A percentile compares a stretch with the other conserved stretches of the same genome.
Evolutionary conservation across 2,888 invertebrate genomes (phyloP).

Genomic region (Cosmorhoe ocellata): DNA sequence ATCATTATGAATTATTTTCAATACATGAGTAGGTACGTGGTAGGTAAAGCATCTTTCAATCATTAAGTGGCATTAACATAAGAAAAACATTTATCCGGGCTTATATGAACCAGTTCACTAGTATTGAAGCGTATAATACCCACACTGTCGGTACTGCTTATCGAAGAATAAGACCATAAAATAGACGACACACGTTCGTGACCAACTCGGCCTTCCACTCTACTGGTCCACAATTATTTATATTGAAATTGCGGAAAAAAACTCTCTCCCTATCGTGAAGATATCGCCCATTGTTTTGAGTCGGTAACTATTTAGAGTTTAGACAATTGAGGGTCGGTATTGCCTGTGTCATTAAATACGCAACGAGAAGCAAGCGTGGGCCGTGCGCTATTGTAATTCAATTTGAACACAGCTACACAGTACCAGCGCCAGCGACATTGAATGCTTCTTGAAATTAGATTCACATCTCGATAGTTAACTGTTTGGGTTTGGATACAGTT

Average conservation of each 20-base stretch:
- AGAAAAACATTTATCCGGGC: constrained; percentile 23
- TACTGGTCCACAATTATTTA: constrained; percentile 62
- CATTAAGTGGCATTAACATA: constrained; percentile 9
- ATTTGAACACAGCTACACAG: constrained; percentile 60
- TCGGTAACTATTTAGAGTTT: constrained; percentile 60
- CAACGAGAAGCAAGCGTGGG: constrained; percentile 56
- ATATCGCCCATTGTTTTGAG: constrained; percentile 59
- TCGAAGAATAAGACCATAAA: constrained; percentile 48
- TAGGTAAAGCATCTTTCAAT: constrained; percentile 3
- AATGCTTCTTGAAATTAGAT: constrained; percentile 67
- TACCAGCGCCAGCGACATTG: constrained; percentile 65
- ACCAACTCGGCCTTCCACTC: constrained; percentile 61
- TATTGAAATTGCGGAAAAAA: constrained; percentile 68
- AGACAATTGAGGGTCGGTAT: constrained; percentile 56
- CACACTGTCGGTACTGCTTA: constrained; percentile 41
- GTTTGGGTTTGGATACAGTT: constrained; percentile 59
- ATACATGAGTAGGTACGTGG: background rate
- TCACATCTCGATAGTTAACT: constrained; percentile 51
- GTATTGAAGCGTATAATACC: constrained; percentile 28
- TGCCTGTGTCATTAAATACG: constrained; percentile 45
- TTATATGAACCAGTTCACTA: constrained; percentile 24
- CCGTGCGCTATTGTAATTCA: constrained; percentile 63
- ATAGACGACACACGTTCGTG: constrained; percentile 59
- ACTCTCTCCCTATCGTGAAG: constrained; percentile 53
- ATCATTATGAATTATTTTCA: background rate